These are phyloP conservation scores for Hepsetus odoe DNA, from an alignment of 2,113 vertebrate genomes.

Conservation along the genomic window DNA sequence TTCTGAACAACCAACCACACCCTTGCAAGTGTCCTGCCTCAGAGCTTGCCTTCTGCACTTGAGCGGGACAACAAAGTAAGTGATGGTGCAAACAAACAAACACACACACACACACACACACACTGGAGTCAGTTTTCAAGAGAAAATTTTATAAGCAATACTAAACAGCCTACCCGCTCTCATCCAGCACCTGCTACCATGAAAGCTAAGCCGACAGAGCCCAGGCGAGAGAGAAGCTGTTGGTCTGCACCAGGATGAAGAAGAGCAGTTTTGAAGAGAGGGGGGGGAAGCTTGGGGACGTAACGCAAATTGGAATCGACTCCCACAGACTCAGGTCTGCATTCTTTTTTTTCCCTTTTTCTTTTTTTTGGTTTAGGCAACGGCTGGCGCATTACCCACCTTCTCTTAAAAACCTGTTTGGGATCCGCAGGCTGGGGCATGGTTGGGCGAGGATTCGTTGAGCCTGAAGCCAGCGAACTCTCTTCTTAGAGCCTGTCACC, in stretches of 20 bases:
- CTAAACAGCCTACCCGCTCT: slow-evolving; percentile 20
- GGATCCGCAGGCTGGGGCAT: slow-evolving; percentile 81
- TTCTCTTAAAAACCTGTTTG: slow-evolving; percentile 84
- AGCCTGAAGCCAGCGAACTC: slow-evolving; percentile 79
- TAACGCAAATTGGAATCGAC: neutral
- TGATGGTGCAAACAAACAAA: neutral
- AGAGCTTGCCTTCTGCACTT: slow-evolving; percentile 31
- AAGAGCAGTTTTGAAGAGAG: slow-evolving; percentile 33
- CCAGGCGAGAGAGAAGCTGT: slow-evolving; percentile 25
- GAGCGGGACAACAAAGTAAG: neutral
- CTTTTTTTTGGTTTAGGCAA: slow-evolving; percentile 35
- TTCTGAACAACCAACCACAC: slow-evolving; percentile 8
- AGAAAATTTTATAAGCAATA: slow-evolving; percentile 1
- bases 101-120: neutral
- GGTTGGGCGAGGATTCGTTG: slow-evolving; percentile 81
- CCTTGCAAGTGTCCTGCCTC: slow-evolving; percentile 21
- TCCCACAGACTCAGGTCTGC: neutral
- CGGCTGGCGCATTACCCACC: slow-evolving; percentile 75
- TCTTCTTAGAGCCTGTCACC: slow-evolving; percentile 79
- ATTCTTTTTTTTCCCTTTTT: slow-evolving; percentile 25
- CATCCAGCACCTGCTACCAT: slow-evolving; percentile 22
- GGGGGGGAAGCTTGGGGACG: neutral
- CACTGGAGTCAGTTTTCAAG: too few species aligned
- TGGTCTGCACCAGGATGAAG: slow-evolving; percentile 19
- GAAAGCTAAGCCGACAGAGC: slow-evolving; percentile 37